Conservation (phyloP, 2,888 invertebrate species). For the Mantis religiosa region DNA sequence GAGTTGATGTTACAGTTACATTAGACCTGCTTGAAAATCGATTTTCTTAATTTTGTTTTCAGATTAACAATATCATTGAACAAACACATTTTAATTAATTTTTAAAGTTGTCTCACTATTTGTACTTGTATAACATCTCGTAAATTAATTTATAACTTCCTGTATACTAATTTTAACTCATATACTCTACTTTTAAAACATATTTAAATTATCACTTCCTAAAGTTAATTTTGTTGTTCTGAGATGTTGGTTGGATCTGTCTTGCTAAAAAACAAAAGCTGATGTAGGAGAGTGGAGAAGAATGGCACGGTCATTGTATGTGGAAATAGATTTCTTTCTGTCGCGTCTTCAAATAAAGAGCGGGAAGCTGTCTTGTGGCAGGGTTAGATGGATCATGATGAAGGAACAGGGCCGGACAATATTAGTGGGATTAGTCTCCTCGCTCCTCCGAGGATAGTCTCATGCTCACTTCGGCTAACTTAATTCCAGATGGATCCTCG, state of each 20-base stretch:
- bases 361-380: conserved; percentile 1
- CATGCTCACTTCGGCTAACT: conserved; percentile 6
- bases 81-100: too few species aligned
- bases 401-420: conserved; percentile 13
- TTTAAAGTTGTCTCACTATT: too few species aligned
- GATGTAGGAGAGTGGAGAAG: not conserved
- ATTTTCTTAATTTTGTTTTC: too few species aligned
- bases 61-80: too few species aligned
- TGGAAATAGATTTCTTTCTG: conserved; percentile 19
- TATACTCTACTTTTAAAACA: not conserved
- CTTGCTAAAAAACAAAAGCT: not conserved
- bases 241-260: not conserved
- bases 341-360: conserved; percentile 18
- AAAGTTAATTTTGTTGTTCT: not conserved
- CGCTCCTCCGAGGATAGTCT: not conserved
- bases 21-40: too few species aligned
- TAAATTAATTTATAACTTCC: too few species aligned
- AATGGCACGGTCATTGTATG: conserved; percentile 16
- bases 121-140: too few species aligned
- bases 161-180: too few species aligned
- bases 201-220: not conserved
- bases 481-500: conserved; percentile 4
- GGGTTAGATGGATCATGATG: conserved; percentile 21
- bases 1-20: too few species aligned
- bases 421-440: conserved; percentile 17